Evolutionary conservation across 2,797 vertebrate genomes (phyloP).

Genomic region (Pipistrellus nathusii): DNA sequence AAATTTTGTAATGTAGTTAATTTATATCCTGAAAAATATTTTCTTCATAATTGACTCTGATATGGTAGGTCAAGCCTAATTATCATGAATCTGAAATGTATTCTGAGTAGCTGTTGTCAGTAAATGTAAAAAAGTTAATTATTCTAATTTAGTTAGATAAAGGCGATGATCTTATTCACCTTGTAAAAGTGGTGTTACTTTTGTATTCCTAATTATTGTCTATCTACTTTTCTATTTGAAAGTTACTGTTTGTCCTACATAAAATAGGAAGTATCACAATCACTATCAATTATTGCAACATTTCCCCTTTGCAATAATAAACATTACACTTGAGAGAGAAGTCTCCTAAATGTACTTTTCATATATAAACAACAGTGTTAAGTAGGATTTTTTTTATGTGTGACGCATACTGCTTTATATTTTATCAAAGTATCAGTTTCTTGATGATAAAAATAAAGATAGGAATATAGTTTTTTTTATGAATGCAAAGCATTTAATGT

Average conservation of each 20-base stretch:
- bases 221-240: not conserved
- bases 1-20: not conserved
- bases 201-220: slow-evolving; percentile 28
- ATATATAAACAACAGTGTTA: not conserved
- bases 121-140: slow-evolving; percentile 55
- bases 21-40: slow-evolving; percentile 12
- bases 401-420: not conserved
- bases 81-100: slow-evolving; percentile 17
- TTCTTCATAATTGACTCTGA: slow-evolving; percentile 9
- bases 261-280: not conserved
- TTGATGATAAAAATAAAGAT: slow-evolving; percentile 5
- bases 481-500: not conserved
- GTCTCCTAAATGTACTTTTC: not conserved
- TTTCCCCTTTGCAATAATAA: not conserved
- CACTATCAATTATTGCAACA: not conserved
- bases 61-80: slow-evolving; percentile 24
- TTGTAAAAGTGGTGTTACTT: slow-evolving; percentile 17
- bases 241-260: not conserved
- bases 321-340: not conserved
- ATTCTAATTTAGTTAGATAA: slow-evolving; percentile 5
- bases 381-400: not conserved
- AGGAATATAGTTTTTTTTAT: not conserved
- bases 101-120: slow-evolving; percentile 63
- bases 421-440: slow-evolving; percentile 17
- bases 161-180: not conserved